These are phyloP conservation scores for Micronycteris hirsuta DNA, from an alignment of 2,113 vertebrate genomes.

Conservation along the genomic window DNA sequence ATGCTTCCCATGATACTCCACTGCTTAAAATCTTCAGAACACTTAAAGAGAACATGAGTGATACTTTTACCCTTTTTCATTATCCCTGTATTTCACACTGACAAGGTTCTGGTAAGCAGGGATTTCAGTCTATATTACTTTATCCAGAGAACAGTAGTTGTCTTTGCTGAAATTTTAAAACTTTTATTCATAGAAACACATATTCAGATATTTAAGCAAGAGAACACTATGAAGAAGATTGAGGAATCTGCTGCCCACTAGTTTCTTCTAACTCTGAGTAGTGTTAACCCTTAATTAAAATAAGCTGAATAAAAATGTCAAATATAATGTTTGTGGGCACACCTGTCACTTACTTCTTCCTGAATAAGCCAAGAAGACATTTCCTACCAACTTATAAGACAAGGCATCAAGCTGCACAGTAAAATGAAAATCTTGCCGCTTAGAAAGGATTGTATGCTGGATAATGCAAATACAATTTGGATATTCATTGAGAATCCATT, in stretches of 20 bases:
- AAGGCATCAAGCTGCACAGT: not conserved
- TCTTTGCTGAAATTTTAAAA: not conserved
- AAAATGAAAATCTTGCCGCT: conserved; percentile 37
- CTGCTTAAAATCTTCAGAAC: not conserved
- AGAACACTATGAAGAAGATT: not conserved
- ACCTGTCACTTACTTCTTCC: not conserved
- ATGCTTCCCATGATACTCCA: not conserved
- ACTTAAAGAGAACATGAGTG: not conserved
- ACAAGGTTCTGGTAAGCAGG: not conserved
- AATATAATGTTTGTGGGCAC: not conserved
- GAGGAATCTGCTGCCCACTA: not conserved
- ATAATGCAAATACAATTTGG: conserved; percentile 40
- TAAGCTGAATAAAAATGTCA: not conserved
- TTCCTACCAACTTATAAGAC: not conserved
- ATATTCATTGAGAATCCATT: conserved; percentile 61
- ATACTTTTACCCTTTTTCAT: not conserved
- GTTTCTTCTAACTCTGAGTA: not conserved
- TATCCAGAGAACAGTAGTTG: not conserved
- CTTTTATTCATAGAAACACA: not conserved
- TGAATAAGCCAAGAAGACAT: conserved; percentile 11
- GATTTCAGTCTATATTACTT: not conserved
- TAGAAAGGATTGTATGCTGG: conserved; percentile 38
- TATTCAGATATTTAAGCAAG: not conserved
- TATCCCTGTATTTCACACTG: not conserved
- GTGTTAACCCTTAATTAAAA: not conserved